Conservation (phyloP, 1,140 invertebrate genomes). For the Ceratina calcarata region DNA sequence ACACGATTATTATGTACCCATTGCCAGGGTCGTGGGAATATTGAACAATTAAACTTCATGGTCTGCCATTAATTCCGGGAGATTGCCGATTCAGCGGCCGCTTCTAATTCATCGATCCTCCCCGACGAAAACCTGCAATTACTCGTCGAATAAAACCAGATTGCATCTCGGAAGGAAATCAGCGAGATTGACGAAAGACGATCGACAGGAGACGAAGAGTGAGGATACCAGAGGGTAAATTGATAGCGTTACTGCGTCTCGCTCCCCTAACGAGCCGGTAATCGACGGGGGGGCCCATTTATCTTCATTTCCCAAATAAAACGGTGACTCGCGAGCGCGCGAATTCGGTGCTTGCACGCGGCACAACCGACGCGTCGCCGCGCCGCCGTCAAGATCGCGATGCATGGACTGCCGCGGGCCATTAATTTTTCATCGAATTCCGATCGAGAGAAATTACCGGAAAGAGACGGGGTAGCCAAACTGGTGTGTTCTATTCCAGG, state of each 20-base stretch:
- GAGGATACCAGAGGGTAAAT: constrained; percentile 24
- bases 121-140: constrained; percentile 23
- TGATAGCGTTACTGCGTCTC: constrained; percentile 47
- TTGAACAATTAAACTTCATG: background rate
- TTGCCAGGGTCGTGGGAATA: background rate
- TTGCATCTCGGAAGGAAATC: constrained; percentile 18
- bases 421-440: constrained; percentile 76
- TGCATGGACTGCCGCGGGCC: constrained; percentile 38
- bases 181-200: constrained; percentile 42
- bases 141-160: constrained; percentile 15
- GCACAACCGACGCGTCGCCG: no score
- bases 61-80: background rate
- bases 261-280: constrained; percentile 60
- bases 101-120: background rate
- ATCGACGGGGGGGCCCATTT: constrained; percentile 61
- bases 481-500: constrained; percentile 56
- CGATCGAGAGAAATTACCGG: constrained; percentile 71
- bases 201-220: constrained; percentile 26
- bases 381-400: background rate
- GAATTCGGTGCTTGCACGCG: background rate
- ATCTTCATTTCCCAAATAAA: constrained; percentile 70
- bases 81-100: background rate
- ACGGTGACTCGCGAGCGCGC: constrained; percentile 37
- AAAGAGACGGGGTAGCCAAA: constrained; percentile 36
- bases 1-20: background rate